Conservation (phyloP, 2,888 invertebrate species). For the Ennomos erosarius region DNA sequence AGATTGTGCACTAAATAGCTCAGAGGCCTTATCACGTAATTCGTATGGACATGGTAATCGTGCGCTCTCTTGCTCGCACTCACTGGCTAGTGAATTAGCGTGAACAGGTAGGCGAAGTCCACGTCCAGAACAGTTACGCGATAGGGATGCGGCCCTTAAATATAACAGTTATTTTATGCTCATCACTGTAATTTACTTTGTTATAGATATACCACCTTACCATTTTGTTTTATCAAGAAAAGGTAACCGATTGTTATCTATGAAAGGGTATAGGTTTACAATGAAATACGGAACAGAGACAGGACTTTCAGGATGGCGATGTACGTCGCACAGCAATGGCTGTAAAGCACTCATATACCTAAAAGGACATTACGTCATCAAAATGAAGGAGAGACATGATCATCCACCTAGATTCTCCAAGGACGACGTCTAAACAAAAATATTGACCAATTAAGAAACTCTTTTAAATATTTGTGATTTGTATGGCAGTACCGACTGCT, state of each 20-base stretch:
- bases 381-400: conserved; percentile 31
- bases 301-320: conserved; percentile 23
- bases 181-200: background rate
- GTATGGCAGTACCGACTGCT: too few relatives aligned
- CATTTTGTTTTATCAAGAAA: conserved; percentile 38
- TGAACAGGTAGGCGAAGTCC: too few relatives aligned
- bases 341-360: conserved; percentile 39
- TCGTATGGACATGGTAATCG: too few relatives aligned
- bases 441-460: too few relatives aligned
- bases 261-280: conserved; percentile 42
- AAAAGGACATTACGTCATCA: conserved; percentile 25
- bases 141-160: too few relatives aligned
- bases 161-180: too few relatives aligned
- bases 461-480: too few relatives aligned
- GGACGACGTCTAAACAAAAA: background rate
- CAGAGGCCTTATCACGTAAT: too few relatives aligned
- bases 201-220: conserved; percentile 28
- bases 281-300: conserved; percentile 2
- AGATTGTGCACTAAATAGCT: too few relatives aligned
- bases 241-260: conserved; percentile 43
- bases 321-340: conserved; percentile 33
- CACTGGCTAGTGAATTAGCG: too few relatives aligned
- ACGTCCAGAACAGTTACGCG: too few relatives aligned
- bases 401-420: conserved; percentile 33
- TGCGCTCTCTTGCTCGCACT: too few relatives aligned